Conservation (phyloP, 1,140 invertebrate genomes). For the Zaprionus africanus region DNA sequence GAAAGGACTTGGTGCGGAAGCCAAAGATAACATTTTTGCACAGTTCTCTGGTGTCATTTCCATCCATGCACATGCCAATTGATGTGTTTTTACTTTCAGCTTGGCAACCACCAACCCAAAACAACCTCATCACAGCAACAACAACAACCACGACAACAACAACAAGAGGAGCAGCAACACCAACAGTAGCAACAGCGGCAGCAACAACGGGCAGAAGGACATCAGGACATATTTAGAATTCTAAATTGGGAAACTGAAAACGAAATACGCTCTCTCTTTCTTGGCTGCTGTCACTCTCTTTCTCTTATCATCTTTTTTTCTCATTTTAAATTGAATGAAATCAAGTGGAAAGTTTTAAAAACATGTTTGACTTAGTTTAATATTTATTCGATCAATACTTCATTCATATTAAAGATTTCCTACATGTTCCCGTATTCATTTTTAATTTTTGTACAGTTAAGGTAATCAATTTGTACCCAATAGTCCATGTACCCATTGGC, state of each 20-base stretch:
- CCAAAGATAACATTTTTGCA: conserved; percentile 83
- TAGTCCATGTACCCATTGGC: background rate
- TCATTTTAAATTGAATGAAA: too few species aligned
- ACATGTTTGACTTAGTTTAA: background rate
- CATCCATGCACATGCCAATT: conserved; percentile 82
- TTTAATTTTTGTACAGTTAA: too few species aligned
- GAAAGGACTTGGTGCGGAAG: conserved; percentile 76
- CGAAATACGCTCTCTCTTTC: conserved; percentile 6
- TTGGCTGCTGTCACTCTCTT: background rate
- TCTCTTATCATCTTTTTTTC: background rate
- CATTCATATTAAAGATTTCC: too few species aligned
- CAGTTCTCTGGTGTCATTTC: conserved; percentile 82
- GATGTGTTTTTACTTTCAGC: conserved; percentile 80
- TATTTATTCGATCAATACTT: background rate
- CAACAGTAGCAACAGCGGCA: conserved; percentile 11
- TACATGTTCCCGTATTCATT: too few species aligned
- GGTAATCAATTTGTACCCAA: background rate
- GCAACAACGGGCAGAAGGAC: conserved; percentile 16
- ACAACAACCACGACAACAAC: conserved; percentile 9
- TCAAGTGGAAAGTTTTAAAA: too few species aligned
- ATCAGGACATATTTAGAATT: conserved; percentile 8
- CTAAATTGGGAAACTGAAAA: background rate
- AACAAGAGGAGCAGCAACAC: conserved; percentile 20
- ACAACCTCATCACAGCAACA: conserved; percentile 12
- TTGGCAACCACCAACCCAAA: conserved; percentile 53